Conservation (phyloP, 2,888 invertebrate genomes). For the Trisateles emortualis region DNA sequence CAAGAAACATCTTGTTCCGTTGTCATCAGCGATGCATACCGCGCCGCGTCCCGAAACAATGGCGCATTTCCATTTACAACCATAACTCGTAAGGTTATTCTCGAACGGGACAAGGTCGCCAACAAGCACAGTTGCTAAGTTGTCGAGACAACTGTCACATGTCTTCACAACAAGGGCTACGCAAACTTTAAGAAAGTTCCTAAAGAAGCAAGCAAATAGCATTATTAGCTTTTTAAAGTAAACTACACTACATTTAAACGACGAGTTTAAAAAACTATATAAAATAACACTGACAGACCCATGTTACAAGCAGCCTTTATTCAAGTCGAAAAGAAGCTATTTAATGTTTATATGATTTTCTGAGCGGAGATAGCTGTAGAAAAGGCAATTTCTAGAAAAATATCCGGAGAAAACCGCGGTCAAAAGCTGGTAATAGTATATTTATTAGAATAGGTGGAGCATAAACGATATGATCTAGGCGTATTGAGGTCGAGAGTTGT, state of each 20-base stretch:
- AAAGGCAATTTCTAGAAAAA: no score
- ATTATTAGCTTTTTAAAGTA: no score
- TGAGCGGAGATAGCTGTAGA: not conserved
- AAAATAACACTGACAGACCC: no score
- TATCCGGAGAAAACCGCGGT: not conserved
- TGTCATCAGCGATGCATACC: conserved; percentile 37
- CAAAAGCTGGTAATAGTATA: not conserved
- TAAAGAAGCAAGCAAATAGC: not conserved
- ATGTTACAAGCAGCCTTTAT: no score
- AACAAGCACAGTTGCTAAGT: conserved; percentile 1
- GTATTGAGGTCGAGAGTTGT: conserved; percentile 53
- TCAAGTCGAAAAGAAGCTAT: not conserved
- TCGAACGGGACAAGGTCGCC: conserved; percentile 41
- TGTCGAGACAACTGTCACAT: not conserved
- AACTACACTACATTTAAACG: no score
- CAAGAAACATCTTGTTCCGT: conserved; percentile 3
- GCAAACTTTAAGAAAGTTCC: not conserved
- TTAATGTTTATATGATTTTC: not conserved
- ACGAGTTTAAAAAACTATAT: no score
- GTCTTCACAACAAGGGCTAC: not conserved
- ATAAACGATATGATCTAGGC: conserved; percentile 40
- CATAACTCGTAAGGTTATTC: conserved; percentile 26
- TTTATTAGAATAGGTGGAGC: conserved; percentile 39
- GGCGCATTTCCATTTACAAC: conserved; percentile 35
- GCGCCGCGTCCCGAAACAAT: conserved; percentile 38